Base-by-base conservation (phyloP, 2,888 invertebrate genomes). In the Barypeithes pellucidus region DNA sequence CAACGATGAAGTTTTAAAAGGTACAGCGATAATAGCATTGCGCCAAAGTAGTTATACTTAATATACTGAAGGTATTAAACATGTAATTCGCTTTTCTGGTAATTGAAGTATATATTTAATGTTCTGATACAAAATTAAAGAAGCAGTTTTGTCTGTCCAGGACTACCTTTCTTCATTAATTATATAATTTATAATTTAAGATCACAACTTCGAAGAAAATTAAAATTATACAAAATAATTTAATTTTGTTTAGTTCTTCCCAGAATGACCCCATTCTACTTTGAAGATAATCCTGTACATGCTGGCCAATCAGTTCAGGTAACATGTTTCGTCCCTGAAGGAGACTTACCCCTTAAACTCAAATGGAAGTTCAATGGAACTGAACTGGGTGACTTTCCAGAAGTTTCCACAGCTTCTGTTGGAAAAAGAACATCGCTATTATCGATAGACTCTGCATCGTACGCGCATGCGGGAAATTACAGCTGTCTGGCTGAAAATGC, bases 381-480 rank as follows among this genome's bases (percentile, higher is more conserved):
- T 77, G 81, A 82, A 73, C 79, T 84, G 9, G 73, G 76, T 36
- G 76, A 76, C 8, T 82, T 79, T 67, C 81, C 79, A 3, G 83
- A 82, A 75, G 78, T 84, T 22, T 79, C 82, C 1, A 78, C 79
- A 5, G 67, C 61, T 62, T 54, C 36, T 12, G 75, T 84, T 61
- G 84, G 84, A 67, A 81, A 80, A 74, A 78, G 85, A 90, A 87
- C 88, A 77, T 86, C 91, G 77, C 84, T 91, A 67, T 85, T 94
- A 67, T 90, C 89, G 76, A 91, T 93, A 76, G 90, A 91, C 80
- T 88, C 89, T 8, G 91, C 91, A 50, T 88, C 89, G 70, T 89
- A 90, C 39, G 88, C 87, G 76, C 93, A 94, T 85, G 90, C 92
- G 79, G 94, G 94, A 80, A 91, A 90, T 80, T 94, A 93, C 84